Evolutionary conservation across 2,888 invertebrate genomes (phyloP).

Genomic region (Oegoconia quadripuncta): DNA sequence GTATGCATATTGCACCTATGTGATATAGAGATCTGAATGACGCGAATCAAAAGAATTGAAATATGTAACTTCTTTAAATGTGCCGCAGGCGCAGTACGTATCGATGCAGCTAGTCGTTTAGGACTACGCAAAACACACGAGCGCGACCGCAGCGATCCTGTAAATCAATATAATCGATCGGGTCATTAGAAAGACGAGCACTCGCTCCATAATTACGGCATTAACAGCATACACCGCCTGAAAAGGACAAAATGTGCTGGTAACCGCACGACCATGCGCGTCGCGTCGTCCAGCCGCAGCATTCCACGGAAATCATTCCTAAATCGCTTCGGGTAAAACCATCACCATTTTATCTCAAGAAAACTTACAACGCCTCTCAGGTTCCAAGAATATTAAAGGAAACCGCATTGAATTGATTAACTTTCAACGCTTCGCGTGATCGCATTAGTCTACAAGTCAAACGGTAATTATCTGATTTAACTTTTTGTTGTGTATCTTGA

Average conservation of each 20-base stretch:
- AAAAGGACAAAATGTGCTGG: slow-evolving; percentile 57
- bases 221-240: slow-evolving; percentile 48
- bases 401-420: slow-evolving; percentile 37
- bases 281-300: slow-evolving; percentile 28
- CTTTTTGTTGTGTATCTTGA: too few species aligned
- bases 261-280: slow-evolving; percentile 31
- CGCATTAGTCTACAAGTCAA: slow-evolving; percentile 15
- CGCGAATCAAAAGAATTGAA: neutral
- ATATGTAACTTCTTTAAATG: neutral
- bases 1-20: neutral
- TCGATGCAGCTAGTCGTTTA: too few species aligned
- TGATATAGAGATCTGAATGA: neutral
- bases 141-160: slow-evolving; percentile 16
- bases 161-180: slow-evolving; percentile 44
- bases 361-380: slow-evolving; percentile 27
- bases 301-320: slow-evolving; percentile 46
- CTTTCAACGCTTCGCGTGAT: slow-evolving; percentile 33
- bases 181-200: slow-evolving; percentile 41
- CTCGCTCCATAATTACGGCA: slow-evolving; percentile 49
- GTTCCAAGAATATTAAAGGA: slow-evolving; percentile 39
- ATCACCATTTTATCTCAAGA: slow-evolving; percentile 29
- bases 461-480: slow-evolving; percentile 16
- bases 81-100: neutral
- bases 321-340: slow-evolving; percentile 30
- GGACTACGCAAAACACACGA: too few species aligned